phyloP scores from a whole-genome alignment of 2,888 invertebrate species.

The Agonopterix heracliana region DNA sequence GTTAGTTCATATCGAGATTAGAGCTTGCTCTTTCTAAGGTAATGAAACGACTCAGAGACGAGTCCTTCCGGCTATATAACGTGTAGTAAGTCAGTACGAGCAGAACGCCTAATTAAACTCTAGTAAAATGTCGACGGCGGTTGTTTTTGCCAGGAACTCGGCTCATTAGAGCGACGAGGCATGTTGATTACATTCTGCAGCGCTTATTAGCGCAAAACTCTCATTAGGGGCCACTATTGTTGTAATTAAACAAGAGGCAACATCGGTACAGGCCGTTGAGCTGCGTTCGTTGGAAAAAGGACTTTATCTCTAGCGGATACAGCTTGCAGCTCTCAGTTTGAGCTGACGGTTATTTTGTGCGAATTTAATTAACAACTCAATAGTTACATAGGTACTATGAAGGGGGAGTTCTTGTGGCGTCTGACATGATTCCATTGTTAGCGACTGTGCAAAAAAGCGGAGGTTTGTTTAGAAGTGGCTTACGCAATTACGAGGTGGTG shows the following conservation, averaged over 20 bases:
- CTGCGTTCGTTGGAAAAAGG: constrained; percentile 33
- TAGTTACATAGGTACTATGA: constrained; percentile 51
- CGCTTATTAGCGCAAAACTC: constrained; percentile 74
- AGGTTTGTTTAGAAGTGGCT: constrained; percentile 68
- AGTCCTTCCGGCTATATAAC: constrained; percentile 12
- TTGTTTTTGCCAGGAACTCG: constrained; percentile 72
- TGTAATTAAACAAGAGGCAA: constrained; percentile 73
- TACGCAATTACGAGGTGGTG: constrained; percentile 65
- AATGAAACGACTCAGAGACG: constrained; percentile 6
- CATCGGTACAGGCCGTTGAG: constrained; percentile 43
- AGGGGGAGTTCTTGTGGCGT: constrained; percentile 61
- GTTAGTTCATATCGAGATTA: constrained; percentile 8
- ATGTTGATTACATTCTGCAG: constrained; percentile 76
- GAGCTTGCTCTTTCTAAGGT: constrained; percentile 32
- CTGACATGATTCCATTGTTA: constrained; percentile 71
- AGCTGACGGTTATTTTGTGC: constrained; percentile 46
- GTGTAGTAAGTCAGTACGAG: constrained; percentile 46
- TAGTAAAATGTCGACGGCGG: constrained; percentile 68
- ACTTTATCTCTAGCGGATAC: constrained; percentile 39
- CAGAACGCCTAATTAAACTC: constrained; percentile 70
- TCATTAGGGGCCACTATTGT: constrained; percentile 75
- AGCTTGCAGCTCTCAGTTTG: constrained; percentile 15
- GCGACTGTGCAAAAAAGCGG: constrained; percentile 56
- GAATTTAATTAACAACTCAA: constrained; percentile 74
- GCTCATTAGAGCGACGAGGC: constrained; percentile 73